phyloP scores from a whole-genome alignment of 2,888 invertebrate species.

The Lasioglossum figueresi region DNA sequence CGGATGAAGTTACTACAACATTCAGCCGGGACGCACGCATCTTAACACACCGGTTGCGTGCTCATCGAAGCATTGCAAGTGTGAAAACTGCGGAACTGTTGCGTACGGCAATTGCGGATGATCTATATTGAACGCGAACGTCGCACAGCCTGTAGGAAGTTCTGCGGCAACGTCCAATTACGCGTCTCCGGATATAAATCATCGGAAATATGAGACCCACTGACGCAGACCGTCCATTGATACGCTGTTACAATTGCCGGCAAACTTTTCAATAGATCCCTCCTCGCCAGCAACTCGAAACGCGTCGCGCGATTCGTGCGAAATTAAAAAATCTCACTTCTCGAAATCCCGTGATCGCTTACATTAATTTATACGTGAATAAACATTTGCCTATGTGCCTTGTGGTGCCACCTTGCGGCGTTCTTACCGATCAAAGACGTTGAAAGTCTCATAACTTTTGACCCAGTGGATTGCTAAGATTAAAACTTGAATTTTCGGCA shows the following conservation, averaged over 20 bases:
- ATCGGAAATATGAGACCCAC: constrained; percentile 65
- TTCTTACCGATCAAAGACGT: too few species aligned
- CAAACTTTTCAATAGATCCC: not conserved
- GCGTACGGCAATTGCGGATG: constrained; percentile 48
- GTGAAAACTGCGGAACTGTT: constrained; percentile 46
- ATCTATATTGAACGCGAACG: constrained; percentile 59
- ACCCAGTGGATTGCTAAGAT: too few species aligned
- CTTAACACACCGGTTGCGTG: not conserved
- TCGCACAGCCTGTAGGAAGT: constrained; percentile 61
- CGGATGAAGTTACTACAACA: not conserved
- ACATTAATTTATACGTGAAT: not conserved
- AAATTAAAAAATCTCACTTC: not conserved
- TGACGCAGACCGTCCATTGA: constrained; percentile 53
- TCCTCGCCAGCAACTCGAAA: not conserved
- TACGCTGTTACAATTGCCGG: constrained; percentile 45
- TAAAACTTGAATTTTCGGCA: too few species aligned
- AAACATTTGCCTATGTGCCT: too few species aligned
- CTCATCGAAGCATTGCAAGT: constrained; percentile 19
- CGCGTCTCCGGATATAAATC: constrained; percentile 70
- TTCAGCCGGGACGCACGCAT: not conserved
- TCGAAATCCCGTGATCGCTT: not conserved
- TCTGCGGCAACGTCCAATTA: constrained; percentile 63
- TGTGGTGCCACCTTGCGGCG: too few species aligned
- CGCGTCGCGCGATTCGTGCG: not conserved
- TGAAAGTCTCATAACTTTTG: too few species aligned